Conservation (phyloP, 2,888 invertebrate genomes). For the Slavum lentiscoides region DNA sequence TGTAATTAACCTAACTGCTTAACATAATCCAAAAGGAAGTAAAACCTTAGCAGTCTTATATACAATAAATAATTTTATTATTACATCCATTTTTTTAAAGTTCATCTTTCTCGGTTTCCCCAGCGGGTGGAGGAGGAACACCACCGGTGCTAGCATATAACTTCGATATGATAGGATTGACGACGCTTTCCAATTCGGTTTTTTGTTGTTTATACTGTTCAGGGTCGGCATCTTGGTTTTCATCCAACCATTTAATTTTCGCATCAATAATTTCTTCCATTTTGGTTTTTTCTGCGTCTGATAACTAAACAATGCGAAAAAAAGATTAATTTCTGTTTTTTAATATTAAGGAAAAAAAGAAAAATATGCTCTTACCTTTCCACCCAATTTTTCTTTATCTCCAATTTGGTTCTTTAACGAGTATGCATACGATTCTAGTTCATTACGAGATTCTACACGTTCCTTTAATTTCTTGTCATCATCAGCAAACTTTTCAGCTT, state of each 20-base stretch:
- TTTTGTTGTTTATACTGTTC: constrained; percentile 93
- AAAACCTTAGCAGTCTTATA: constrained; percentile 52
- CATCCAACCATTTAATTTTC: constrained; percentile 96
- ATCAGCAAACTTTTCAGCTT: constrained; percentile 98
- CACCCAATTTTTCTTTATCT: constrained; percentile 96
- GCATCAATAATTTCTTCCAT: constrained; percentile 96
- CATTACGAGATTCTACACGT: constrained; percentile 93
- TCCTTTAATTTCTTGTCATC: constrained; percentile 97
- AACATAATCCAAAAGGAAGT: constrained; percentile 44
- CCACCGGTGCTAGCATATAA: constrained; percentile 83
- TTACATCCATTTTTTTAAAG: constrained; percentile 63
- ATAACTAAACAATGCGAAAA: constrained; percentile 61
- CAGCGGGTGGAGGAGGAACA: constrained; percentile 72
- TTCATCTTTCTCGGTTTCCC: constrained; percentile 79
- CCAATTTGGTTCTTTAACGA: constrained; percentile 94
- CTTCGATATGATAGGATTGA: constrained; percentile 96
- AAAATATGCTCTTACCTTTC: constrained; percentile 67
- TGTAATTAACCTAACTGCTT: constrained; percentile 52
- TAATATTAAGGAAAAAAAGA: not conserved
- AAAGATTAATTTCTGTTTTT: not conserved
- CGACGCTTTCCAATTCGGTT: constrained; percentile 91
- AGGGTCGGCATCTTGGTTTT: constrained; percentile 88
- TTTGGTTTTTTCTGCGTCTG: constrained; percentile 87
- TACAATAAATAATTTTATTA: constrained; percentile 44
- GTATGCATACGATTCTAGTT: constrained; percentile 95